A percentile compares a stretch with the other conserved stretches of the same genome.
phyloP scores from a whole-genome alignment of 2,888 invertebrate species.

The Xestobium rufovillosum region DNA sequence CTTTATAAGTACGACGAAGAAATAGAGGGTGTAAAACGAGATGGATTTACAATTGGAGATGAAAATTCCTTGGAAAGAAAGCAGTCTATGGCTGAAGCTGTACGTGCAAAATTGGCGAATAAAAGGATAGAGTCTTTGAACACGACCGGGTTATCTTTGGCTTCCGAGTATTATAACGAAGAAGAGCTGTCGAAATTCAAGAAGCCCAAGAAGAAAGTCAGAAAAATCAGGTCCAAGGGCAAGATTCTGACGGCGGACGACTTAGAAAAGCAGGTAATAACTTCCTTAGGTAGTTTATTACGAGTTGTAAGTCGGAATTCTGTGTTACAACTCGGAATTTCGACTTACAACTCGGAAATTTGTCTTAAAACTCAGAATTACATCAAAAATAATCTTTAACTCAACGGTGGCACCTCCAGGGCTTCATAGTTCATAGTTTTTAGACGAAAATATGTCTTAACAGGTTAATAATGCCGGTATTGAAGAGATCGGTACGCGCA shows the following conservation, averaged over 20 bases:
- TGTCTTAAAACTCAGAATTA: too few species aligned
- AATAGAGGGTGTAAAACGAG: conserved; percentile 64
- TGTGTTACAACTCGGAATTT: too few species aligned
- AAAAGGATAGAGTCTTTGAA: conserved; percentile 69
- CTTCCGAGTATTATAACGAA: conserved; percentile 81
- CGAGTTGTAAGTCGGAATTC: too few species aligned
- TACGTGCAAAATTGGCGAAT: conserved; percentile 55
- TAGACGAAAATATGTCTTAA: too few species aligned
- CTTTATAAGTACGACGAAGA: conserved; percentile 94
- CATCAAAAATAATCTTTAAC: too few species aligned
- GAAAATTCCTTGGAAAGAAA: conserved; percentile 51
- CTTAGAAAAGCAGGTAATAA: conserved; percentile 46
- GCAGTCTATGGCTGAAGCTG: conserved; percentile 42
- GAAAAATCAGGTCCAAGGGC: conserved; percentile 58
- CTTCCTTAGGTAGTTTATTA: too few species aligned
- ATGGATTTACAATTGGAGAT: conserved; percentile 71
- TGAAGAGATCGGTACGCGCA: conserved; percentile 31
- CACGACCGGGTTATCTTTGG: conserved; percentile 60
- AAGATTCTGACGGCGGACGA: conserved; percentile 66
- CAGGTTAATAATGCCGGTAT: conserved; percentile 31
- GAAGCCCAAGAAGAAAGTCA: conserved; percentile 72
- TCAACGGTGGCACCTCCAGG: too few species aligned
- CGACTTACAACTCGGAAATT: too few species aligned
- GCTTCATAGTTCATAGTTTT: too few species aligned
- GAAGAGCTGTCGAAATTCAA: conserved; percentile 85